Percentiles rank a stretch among this genome's conserved stretches.
Evolutionary conservation across 1,140 invertebrate genomes (phyloP).

Genomic region (Drosophila orosa): DNA sequence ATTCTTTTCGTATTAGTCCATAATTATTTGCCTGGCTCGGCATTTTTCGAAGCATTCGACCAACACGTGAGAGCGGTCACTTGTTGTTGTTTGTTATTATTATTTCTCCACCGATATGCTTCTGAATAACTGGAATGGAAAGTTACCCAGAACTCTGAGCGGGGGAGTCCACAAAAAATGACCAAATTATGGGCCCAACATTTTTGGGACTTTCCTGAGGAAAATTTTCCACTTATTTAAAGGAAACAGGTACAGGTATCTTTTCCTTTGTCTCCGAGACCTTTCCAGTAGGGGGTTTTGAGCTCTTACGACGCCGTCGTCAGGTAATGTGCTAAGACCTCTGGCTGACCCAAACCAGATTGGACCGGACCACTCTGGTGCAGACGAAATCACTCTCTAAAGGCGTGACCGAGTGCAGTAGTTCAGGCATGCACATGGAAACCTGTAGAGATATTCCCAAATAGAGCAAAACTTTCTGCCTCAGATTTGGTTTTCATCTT

Average conservation of each 20-base stretch:
- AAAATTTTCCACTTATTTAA: slow-evolving; percentile 33
- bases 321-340: slow-evolving; percentile 27
- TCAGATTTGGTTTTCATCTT: neutral
- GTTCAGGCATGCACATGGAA: neutral
- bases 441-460: neutral
- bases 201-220: slow-evolving; percentile 14
- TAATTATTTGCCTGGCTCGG: slow-evolving; percentile 48
- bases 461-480: neutral
- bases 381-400: slow-evolving; percentile 27
- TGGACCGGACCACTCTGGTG: slow-evolving; percentile 14
- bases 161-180: slow-evolving; percentile 15
- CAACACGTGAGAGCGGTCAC: slow-evolving; percentile 31
- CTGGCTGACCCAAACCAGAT: slow-evolving; percentile 45
- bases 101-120: slow-evolving; percentile 9
- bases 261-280: slow-evolving; percentile 11
- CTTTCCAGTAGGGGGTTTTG: slow-evolving; percentile 26
- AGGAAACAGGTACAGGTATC: slow-evolving; percentile 12
- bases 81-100: slow-evolving; percentile 21
- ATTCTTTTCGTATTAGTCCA: slow-evolving; percentile 55
- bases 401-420: slow-evolving; percentile 17
- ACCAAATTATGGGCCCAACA: neutral
- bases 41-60: slow-evolving; percentile 31
- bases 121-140: slow-evolving; percentile 42
- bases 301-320: neutral
- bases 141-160: slow-evolving; percentile 30